Evolutionary conservation across 2,888 invertebrate genomes (phyloP).

Genomic region (Timandra comae): DNA sequence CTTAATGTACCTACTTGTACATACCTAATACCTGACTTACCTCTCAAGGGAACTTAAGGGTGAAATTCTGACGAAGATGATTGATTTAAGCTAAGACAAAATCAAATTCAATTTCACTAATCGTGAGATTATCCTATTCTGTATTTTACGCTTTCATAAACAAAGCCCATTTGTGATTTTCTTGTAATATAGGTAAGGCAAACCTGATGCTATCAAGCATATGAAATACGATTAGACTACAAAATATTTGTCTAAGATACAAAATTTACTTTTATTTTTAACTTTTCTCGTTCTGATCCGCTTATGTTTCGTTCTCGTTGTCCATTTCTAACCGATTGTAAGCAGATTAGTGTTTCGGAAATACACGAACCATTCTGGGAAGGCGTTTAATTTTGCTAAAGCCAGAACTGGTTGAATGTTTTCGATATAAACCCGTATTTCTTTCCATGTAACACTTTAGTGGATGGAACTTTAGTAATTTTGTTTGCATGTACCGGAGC

Average conservation of each 20-base stretch:
- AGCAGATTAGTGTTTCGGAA: too few species aligned
- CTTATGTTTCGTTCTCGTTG: slow-evolving; percentile 6
- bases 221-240: background rate
- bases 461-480: slow-evolving; percentile 36
- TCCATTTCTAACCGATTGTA: too few species aligned
- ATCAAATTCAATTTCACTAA: slow-evolving; percentile 35
- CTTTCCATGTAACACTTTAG: slow-evolving; percentile 19
- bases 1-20: too few species aligned
- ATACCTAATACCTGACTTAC: too few species aligned
- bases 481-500: slow-evolving; percentile 33
- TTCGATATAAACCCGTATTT: slow-evolving; percentile 24
- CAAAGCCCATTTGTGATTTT: slow-evolving; percentile 5
- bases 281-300: slow-evolving; percentile 1
- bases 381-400: too few species aligned
- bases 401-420: slow-evolving; percentile 23
- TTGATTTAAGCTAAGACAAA: slow-evolving; percentile 27
- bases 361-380: too few species aligned
- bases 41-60: too few species aligned
- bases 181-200: slow-evolving; percentile 3
- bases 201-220: too few species aligned
- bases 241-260: background rate
- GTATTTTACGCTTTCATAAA: slow-evolving; percentile 16
- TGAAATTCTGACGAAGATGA: slow-evolving; percentile 9
- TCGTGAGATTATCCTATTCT: slow-evolving; percentile 18
- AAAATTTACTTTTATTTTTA: slow-evolving; percentile 3